Percentiles rank a stretch among this genome's conserved stretches.
Conservation (phyloP, 2,797 vertebrate genomes). For the Silurus aristotelis region DNA sequence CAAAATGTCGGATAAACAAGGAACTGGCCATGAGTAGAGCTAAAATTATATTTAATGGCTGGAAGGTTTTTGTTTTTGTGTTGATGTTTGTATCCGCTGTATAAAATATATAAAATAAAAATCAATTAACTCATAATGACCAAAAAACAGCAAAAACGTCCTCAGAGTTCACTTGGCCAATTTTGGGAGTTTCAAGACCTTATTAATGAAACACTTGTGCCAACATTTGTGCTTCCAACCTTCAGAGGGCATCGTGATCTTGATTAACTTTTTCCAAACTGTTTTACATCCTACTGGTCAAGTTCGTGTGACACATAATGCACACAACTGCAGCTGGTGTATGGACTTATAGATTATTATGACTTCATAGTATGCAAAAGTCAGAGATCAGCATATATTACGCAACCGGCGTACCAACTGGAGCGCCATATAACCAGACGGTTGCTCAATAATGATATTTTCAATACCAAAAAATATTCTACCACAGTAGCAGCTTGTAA, state of each 20-base stretch:
- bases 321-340: neutral
- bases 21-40: slow-evolving; percentile 27
- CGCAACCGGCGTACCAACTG: neutral
- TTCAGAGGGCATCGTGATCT: neutral
- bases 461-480: neutral
- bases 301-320: neutral
- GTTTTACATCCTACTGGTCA: neutral
- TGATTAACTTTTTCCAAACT: neutral
- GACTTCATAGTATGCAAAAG: too few species aligned
- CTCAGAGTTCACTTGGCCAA: neutral
- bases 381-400: too few species aligned
- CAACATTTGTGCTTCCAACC: neutral
- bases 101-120: too few species aligned
- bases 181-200: neutral
- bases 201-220: too few species aligned
- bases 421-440: neutral
- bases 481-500: neutral
- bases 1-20: slow-evolving; percentile 38
- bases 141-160: neutral
- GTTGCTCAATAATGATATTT: neutral
- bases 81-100: neutral
- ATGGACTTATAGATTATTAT: neutral
- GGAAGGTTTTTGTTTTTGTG: neutral
- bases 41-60: slow-evolving; percentile 47
- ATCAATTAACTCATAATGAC: too few species aligned